Evolutionary conservation across 2,888 invertebrate genomes (phyloP), one percentile per base, ranked within the genome.

Genomic region (Carcina quercana): DNA sequence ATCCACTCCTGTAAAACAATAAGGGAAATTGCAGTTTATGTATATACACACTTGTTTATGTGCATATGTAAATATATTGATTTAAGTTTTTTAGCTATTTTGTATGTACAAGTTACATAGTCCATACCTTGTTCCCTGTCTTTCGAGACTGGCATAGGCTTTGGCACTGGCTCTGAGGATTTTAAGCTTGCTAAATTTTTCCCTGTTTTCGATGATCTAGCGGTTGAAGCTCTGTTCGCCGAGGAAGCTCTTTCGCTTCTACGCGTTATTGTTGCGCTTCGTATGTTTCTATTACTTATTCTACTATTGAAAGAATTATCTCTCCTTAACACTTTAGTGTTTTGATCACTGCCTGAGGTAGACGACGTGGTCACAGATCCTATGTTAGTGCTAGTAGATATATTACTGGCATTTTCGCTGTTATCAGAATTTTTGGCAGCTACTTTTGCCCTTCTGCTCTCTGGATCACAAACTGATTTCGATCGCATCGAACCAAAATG

Each of bases 101-200:
- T 12, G 11, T n/a, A 1, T 22, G 8, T 22, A 22, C n/a, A 10
- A 2, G 10, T 22, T 10, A 6, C 11, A 10, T 11, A 11, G 11
- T 27, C n/a, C 32, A 44, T 46, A 89, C 89, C 91, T 86, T 91
- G 91, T 60, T 91, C 91, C 50, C 90, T 83, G 54, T 91, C 90
- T 59, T 89, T 90, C n/a, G 79, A 75, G 3, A 67, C 54, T 8
- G 78, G 71, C 32, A 86, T 73, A 25, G 83, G 54, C 43, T 83
- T 83, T 8, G 76, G 74, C 5, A 86, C 85, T 1, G 82, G 79
- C 47, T 88, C 76, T 25, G 76, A 62, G 48, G 86, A 70, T 59
- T 86, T 72, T 34, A 85, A 62, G 36, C 72, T 69, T 4, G 76
- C 66, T 34, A 76, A 61, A 41, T 79, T 78, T 57, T 87, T 87